Evolutionary conservation across 2,888 invertebrate genomes (phyloP).

Genomic region (Imbricaverruca yamaguchii): DNA sequence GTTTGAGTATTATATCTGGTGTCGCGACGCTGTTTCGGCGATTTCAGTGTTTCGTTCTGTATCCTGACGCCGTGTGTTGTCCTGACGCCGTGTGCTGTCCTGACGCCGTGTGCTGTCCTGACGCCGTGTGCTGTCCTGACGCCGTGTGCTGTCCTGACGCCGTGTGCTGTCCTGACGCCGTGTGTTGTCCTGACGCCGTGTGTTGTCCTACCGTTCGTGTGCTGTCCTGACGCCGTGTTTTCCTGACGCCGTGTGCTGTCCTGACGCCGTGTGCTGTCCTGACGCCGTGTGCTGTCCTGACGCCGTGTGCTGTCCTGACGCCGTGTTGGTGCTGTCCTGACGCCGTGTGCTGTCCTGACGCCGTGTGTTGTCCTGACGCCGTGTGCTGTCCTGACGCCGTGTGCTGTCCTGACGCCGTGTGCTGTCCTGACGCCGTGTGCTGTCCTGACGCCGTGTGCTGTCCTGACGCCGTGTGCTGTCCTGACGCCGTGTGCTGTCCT

Average conservation of each 20-base stretch:
- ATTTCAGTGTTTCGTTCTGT: too few relatives aligned
- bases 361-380: too few relatives aligned
- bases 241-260: too few relatives aligned
- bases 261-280: constrained; percentile 22
- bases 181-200: constrained; percentile 17
- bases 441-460: too few relatives aligned
- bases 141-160: too few relatives aligned
- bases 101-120: constrained; percentile 23
- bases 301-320: constrained; percentile 9
- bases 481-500: too few relatives aligned
- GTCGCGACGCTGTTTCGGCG: too few relatives aligned
- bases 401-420: too few relatives aligned
- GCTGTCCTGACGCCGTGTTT: constrained; percentile 14
- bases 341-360: constrained; percentile 9
- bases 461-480: constrained; percentile 20
- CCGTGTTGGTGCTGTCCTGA: constrained; percentile 4
- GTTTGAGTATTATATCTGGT: too few relatives aligned
- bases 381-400: constrained; percentile 2
- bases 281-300: background rate
- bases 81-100: too few relatives aligned
- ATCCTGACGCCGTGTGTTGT: constrained; percentile 20
- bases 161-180: background rate
- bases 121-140: background rate
- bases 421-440: constrained; percentile 14
- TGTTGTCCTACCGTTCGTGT: too few relatives aligned